phyloP scores from a whole-genome alignment of 1,140 invertebrate species.

The Cotesia vestalis region DNA sequence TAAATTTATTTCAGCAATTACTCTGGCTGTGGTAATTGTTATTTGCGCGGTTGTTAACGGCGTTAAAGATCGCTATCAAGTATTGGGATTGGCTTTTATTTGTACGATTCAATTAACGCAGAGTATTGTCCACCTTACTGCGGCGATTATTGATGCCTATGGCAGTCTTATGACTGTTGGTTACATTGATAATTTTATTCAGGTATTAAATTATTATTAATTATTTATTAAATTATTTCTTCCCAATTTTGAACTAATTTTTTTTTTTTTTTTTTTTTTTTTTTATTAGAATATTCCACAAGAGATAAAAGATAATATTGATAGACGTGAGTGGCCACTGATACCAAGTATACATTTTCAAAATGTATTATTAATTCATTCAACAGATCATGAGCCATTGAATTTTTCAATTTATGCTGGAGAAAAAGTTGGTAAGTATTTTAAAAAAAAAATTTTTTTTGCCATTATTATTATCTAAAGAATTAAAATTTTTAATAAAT shows the following conservation, averaged over 20 bases:
- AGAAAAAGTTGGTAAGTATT: slow-evolving; percentile 39
- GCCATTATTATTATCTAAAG: not conserved
- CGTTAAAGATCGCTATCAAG: slow-evolving; percentile 37
- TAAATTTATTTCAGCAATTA: slow-evolving; percentile 42
- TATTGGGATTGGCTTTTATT: slow-evolving; percentile 41
- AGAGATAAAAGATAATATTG: slow-evolving; percentile 30
- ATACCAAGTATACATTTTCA: slow-evolving; percentile 42
- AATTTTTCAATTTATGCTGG: slow-evolving; percentile 40
- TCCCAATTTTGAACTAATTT: slow-evolving; percentile 11
- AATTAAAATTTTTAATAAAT: not conserved
- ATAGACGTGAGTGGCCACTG: slow-evolving; percentile 37
- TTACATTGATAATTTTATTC: slow-evolving; percentile 42
- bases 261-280: slow-evolving; percentile 22
- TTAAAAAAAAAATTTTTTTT: not conserved
- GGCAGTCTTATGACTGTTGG: slow-evolving; percentile 42
- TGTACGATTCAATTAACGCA: slow-evolving; percentile 41
- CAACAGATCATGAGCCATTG: slow-evolving; percentile 33
- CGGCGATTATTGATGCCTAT: slow-evolving; percentile 39
- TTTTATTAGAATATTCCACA: slow-evolving; percentile 34
- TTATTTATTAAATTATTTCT: not conserved
- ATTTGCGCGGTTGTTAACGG: slow-evolving; percentile 37
- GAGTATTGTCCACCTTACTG: slow-evolving; percentile 39
- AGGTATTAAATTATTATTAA: slow-evolving; percentile 33
- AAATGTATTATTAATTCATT: slow-evolving; percentile 35
- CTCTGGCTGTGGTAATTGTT: slow-evolving; percentile 37